Evolutionary conservation across 2,113 vertebrate species (phyloP).

Genomic region (Herpailurus yagouaroundi): DNA sequence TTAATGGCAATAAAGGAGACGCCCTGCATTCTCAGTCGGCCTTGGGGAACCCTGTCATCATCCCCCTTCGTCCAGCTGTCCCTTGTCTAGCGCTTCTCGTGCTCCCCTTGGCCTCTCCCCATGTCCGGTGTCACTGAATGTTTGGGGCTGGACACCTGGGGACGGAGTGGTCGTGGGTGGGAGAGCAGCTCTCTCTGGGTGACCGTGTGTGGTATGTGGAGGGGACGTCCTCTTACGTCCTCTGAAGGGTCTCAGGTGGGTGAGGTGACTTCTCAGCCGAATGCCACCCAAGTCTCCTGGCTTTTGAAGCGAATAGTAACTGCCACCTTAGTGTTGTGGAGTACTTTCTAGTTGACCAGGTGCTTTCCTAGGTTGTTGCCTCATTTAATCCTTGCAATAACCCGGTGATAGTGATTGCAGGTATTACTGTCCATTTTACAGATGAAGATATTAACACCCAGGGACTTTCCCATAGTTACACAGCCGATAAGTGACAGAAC

Average conservation of each 20-base stretch:
- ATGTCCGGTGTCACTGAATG: background rate
- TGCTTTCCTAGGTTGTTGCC: background rate
- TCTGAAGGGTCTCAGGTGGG: background rate
- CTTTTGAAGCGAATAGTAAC: background rate
- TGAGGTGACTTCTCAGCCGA: no score
- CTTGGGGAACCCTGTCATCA: rapidly evolving
- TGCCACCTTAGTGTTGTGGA: rapidly evolving
- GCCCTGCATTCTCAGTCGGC: background rate
- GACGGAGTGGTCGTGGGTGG: background rate
- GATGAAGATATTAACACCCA: background rate
- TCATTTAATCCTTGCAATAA: background rate
- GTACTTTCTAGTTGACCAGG: background rate
- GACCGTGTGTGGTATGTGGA: background rate
- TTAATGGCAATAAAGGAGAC: background rate
- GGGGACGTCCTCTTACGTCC: background rate
- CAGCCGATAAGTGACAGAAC: background rate
- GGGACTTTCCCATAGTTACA: background rate
- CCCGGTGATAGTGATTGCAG: background rate
- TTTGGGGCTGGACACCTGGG: background rate
- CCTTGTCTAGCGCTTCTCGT: background rate
- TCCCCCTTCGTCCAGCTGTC: background rate
- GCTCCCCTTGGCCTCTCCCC: background rate
- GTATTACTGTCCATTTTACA: background rate
- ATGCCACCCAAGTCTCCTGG: background rate
- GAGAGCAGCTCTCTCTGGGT: background rate